phyloP scores from a whole-genome alignment of 1,140 invertebrate genomes.

The Choristoneura fumiferana region DNA sequence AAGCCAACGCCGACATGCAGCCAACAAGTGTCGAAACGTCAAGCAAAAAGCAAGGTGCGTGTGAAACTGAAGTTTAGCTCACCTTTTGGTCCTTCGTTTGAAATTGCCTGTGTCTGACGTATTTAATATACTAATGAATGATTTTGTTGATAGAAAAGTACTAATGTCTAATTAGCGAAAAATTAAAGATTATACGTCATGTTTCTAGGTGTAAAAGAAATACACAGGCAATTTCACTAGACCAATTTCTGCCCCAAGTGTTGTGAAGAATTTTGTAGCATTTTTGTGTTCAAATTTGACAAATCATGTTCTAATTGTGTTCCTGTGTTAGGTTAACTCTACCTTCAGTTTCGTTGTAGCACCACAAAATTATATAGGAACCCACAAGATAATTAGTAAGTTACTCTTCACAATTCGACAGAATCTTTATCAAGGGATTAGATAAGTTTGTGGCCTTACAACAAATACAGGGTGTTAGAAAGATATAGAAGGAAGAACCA shows the following conservation, averaged over 20 bases:
- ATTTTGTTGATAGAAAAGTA: too few species aligned
- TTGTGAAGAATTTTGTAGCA: neutral
- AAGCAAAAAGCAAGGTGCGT: constrained; percentile 48
- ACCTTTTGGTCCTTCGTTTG: constrained; percentile 29
- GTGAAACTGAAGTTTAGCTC: constrained; percentile 64
- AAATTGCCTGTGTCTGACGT: constrained; percentile 2
- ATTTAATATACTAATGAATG: too few species aligned
- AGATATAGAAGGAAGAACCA: constrained; percentile 56
- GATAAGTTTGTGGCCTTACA: neutral
- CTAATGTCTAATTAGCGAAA: too few species aligned
- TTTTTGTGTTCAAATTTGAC: neutral
- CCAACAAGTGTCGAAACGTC: neutral
- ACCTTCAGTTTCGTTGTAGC: constrained; percentile 57
- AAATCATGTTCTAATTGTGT: neutral
- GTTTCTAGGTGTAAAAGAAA: too few species aligned
- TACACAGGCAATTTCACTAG: neutral
- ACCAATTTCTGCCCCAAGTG: neutral
- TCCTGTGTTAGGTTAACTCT: constrained; percentile 6
- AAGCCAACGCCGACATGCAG: constrained; percentile 4
- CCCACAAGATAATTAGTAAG: too few species aligned
- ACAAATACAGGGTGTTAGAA: constrained; percentile 45
- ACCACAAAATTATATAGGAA: constrained; percentile 25
- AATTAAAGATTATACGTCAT: too few species aligned
- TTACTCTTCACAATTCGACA: too few species aligned
- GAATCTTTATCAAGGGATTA: neutral